Base-by-base conservation (phyloP, 2,113 vertebrate species). In the Isichthys henryi region DNA sequence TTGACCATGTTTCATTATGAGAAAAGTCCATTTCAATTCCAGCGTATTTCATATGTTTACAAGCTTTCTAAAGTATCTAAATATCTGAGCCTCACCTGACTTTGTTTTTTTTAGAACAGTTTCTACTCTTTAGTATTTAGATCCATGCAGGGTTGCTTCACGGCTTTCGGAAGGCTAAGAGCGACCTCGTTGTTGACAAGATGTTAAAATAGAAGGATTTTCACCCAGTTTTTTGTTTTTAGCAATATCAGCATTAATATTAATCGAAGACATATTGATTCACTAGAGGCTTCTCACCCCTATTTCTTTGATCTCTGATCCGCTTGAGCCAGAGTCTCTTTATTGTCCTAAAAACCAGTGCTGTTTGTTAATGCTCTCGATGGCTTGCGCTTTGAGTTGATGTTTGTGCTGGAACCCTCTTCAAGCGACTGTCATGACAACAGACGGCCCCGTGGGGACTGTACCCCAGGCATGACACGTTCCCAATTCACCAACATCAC, bases 341-440 rank as follows among this genome's bases (percentile, higher is more conserved):
- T 2, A 23, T 83, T 70, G 35, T 50, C 31, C 74, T 46, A 58
- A 27, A 1, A 15, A 5, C 62, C 21, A n/a, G 9, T 13, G 3
- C 90, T n/a, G 77, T 70, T 84, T 70, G 43, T 19, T 82, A 39
- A 58, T 21, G 23, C 62, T 31, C 9, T 50, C 58, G 52, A 83
- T 83, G 74, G 49, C 53, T 31, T 52, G 15, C 70, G 50, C 31
- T 56, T 39, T 23, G 49, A 74, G n/a, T 27, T 53, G 86, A 17
- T 87, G 62, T 50, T 11, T n/a, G 46, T 19, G 31, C 46, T 46
- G 35, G 49, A 45, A 15, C 15, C 46, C 46, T 27, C 62, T 88
- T 52, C 21, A 88, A 62, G 53, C 7, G 39, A 74, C 27, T 48
- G 66, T 66, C 89, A 87, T 43, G 70, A 90, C 48, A 77, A 89